These are phyloP conservation scores for Artemia sp. DNA, from an alignment of 2,888 invertebrate genomes.

Conservation along the genomic window DNA sequence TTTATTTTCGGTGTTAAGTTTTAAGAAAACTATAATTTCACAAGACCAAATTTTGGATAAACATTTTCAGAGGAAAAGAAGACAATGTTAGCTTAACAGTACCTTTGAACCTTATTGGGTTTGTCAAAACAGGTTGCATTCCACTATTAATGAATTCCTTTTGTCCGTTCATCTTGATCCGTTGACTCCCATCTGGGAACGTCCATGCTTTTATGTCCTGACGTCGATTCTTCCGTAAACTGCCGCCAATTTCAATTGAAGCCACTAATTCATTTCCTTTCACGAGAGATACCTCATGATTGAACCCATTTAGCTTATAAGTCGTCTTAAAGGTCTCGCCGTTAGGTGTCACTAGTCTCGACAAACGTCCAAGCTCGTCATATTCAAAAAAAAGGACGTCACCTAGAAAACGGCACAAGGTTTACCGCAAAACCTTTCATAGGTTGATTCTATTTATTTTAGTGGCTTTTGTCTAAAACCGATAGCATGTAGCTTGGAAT, in stretches of 20 bases:
- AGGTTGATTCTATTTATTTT: too few relatives aligned
- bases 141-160: background rate
- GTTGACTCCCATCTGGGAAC: background rate
- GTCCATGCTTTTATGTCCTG: constrained; percentile 8
- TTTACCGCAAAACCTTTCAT: constrained; percentile 31
- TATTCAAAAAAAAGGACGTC: constrained; percentile 67
- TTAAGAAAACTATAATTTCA: too few relatives aligned
- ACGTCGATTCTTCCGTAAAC: background rate
- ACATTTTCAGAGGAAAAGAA: too few relatives aligned
- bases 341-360: constrained; percentile 69
- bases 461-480: too few relatives aligned
- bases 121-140: background rate
- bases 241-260: background rate
- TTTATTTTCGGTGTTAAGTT: too few relatives aligned
- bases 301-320: constrained; percentile 43
- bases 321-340: constrained; percentile 71
- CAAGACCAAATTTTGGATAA: too few relatives aligned
- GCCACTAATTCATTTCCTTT: constrained; percentile 22
- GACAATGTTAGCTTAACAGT: background rate
- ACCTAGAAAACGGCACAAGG: constrained; percentile 31
- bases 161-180: background rate
- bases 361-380: constrained; percentile 70
- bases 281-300: constrained; percentile 26
- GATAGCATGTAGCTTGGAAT: too few relatives aligned
- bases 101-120: background rate